Percentiles rank a stretch among this genome's conserved stretches.
Conservation (phyloP, 2,797 vertebrate genomes). For the Catharus ustulatus region DNA sequence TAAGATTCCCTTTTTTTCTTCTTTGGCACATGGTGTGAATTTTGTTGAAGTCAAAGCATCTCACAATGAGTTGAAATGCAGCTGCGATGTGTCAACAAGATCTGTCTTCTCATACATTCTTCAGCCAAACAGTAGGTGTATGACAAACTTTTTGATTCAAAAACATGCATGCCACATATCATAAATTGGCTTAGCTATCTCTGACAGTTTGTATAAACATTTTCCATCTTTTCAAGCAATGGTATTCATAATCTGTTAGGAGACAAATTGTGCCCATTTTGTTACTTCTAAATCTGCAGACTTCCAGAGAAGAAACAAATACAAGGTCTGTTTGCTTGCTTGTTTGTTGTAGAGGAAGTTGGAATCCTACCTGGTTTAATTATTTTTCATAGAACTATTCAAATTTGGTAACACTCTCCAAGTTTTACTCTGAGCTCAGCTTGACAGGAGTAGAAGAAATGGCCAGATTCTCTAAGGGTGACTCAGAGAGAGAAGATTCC, state of each 20-base stretch:
- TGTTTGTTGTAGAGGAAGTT: not conserved
- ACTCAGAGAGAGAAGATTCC: not conserved
- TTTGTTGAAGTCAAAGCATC: slow-evolving; percentile 66
- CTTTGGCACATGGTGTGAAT: slow-evolving; percentile 31
- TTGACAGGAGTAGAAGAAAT: not conserved
- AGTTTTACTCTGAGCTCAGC: not conserved
- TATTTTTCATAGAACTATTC: not conserved
- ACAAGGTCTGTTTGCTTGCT: not conserved
- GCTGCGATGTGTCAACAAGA: slow-evolving; percentile 59
- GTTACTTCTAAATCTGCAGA: slow-evolving; percentile 60
- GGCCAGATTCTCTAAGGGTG: not conserved
- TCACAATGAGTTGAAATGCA: slow-evolving; percentile 59
- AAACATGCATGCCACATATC: slow-evolving; percentile 1
- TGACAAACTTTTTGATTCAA: slow-evolving; percentile 40
- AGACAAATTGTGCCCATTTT: slow-evolving; percentile 58
- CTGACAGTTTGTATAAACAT: slow-evolving; percentile 51
- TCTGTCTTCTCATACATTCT: slow-evolving; percentile 51
- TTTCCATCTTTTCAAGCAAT: slow-evolving; percentile 46
- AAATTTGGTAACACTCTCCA: not conserved
- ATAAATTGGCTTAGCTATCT: slow-evolving; percentile 15
- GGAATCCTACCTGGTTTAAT: slow-evolving; percentile 14
- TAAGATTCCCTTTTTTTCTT: not conserved
- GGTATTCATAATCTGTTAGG: slow-evolving; percentile 64
- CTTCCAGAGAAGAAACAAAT: slow-evolving; percentile 30
- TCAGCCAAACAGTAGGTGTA: slow-evolving; percentile 68